phyloP scores from a whole-genome alignment of 35 echinoderm and acorn worm genomes.

The Ophioderma brevispina region DNA sequence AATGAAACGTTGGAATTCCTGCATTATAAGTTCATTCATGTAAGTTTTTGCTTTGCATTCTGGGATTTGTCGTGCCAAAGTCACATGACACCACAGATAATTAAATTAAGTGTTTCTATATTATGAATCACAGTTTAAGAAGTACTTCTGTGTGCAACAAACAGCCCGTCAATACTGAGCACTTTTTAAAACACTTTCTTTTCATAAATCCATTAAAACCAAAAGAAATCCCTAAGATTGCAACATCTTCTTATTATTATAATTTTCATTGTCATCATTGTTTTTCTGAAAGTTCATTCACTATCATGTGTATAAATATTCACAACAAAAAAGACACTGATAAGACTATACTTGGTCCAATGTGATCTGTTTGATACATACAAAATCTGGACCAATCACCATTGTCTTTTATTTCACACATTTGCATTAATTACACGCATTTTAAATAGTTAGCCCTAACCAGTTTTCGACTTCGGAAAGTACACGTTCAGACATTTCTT shows the following conservation, averaged over 20 bases:
- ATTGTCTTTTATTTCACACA: neutral
- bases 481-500: neutral
- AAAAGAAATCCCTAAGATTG: neutral
- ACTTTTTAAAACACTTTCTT: neutral
- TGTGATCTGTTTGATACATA: neutral
- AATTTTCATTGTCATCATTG: neutral
- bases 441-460: neutral
- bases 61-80: too few relatives aligned
- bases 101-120: too few relatives aligned
- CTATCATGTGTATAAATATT: slow-evolving; percentile 5
- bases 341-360: neutral
- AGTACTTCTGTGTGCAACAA: neutral
- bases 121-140: too few relatives aligned
- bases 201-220: neutral
- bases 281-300: neutral
- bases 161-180: neutral
- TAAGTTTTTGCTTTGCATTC: too few relatives aligned
- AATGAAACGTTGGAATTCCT: too few relatives aligned
- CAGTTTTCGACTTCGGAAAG: neutral
- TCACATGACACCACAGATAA: too few relatives aligned
- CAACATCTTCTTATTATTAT: neutral
- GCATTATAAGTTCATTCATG: too few relatives aligned
- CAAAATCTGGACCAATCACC: neutral
- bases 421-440: neutral
- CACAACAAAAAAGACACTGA: neutral